phyloP scores from a whole-genome alignment of 2,113 vertebrate genomes.

The Microtus ochrogaster region DNA sequence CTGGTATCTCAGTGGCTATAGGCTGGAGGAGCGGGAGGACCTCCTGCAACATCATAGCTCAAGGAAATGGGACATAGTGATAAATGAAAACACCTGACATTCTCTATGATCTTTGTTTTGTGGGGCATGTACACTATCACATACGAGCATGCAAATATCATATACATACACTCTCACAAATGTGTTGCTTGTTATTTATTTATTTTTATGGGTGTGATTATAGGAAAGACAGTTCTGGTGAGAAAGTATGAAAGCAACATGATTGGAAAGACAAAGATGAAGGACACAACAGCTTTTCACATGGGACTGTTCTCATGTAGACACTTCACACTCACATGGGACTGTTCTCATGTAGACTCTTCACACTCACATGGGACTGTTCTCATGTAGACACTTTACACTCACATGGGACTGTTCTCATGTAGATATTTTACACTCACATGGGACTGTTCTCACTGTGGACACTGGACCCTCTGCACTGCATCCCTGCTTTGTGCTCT shows the following conservation, averaged over 20 bases:
- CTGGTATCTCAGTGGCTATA: too few species aligned
- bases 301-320: not conserved
- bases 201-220: not conserved
- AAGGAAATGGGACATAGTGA: not conserved
- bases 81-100: not conserved
- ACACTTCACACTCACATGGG: not conserved
- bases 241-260: not conserved
- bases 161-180: not conserved
- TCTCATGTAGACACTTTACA: not conserved
- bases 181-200: not conserved
- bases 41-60: too few species aligned
- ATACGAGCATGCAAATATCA: not conserved
- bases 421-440: not conserved
- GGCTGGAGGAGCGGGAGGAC: too few species aligned
- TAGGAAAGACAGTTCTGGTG: not conserved
- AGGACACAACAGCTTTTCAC: not conserved
- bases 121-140: not conserved
- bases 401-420: not conserved
- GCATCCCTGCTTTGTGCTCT: not conserved
- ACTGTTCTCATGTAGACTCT: not conserved
- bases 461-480: not conserved
- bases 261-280: not conserved
- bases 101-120: not conserved
- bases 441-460: not conserved
- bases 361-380: not conserved